Percentiles rank a stretch among this genome's conserved stretches.
phyloP scores from a whole-genome alignment of 2,797 vertebrate genomes.

The Tauraco hartlaubi region DNA sequence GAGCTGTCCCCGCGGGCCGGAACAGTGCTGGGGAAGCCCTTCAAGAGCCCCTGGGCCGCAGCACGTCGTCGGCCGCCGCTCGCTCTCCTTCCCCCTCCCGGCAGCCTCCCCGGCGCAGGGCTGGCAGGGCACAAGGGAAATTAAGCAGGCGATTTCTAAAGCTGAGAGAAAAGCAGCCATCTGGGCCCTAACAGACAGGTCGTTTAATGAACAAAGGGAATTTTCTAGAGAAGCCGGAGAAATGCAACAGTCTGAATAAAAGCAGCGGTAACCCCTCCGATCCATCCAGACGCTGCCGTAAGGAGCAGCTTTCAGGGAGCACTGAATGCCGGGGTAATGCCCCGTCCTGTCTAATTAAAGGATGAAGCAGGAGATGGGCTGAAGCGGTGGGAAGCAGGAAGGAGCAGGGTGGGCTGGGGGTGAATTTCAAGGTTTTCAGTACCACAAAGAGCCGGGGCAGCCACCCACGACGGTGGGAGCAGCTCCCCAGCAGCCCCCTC shows the following conservation, averaged over 20 bases:
- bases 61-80: rapidly evolving
- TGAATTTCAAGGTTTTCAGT: neutral
- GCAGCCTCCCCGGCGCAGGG: neutral
- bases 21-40: neutral
- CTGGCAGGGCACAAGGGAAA: constrained; percentile 40
- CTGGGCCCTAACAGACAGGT: constrained; percentile 28
- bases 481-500: neutral
- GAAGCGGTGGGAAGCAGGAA: neutral
- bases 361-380: neutral
- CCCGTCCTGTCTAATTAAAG: neutral
- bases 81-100: neutral
- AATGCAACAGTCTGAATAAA: neutral
- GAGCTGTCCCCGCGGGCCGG: neutral
- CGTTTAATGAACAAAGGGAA: neutral
- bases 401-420: neutral
- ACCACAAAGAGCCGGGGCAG: neutral
- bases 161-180: constrained; percentile 11
- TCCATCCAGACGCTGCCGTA: neutral
- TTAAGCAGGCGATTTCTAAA: constrained; percentile 6
- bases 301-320: neutral
- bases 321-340: neutral
- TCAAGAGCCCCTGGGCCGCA: rapidly evolving
- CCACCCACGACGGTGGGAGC: rapidly evolving
- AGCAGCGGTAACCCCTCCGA: neutral
- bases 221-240: neutral